phyloP scores from a whole-genome alignment of 2,113 vertebrate species.

The Triplophysa tibetana region DNA sequence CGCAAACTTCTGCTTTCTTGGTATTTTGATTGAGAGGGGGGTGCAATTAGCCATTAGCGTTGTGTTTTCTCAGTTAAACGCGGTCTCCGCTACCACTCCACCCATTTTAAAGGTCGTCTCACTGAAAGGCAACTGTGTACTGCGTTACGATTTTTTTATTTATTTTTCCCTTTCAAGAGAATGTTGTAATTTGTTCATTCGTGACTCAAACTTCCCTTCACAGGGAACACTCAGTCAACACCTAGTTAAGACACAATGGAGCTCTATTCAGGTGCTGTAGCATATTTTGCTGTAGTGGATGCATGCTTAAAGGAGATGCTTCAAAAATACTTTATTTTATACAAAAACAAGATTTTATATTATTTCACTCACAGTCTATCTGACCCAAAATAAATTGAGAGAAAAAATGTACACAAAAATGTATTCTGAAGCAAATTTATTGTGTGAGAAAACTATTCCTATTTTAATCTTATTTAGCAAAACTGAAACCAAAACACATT shows the following conservation, averaged over 20 bases:
- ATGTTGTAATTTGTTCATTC: constrained; percentile 48
- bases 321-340: no score
- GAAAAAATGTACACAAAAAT: no score
- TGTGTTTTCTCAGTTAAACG: constrained; percentile 41
- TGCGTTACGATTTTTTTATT: constrained; percentile 54
- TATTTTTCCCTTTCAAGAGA: constrained; percentile 49
- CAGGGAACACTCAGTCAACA: constrained; percentile 57
- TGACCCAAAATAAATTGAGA: no score
- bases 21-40: background rate
- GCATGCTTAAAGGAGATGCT: background rate
- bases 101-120: constrained; percentile 63
- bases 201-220: constrained; percentile 60
- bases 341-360: no score
- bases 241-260: constrained; percentile 48
- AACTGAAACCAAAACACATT: no score
- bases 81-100: constrained; percentile 56
- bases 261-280: background rate
- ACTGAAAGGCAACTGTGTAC: constrained; percentile 58
- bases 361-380: no score
- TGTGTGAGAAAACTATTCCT: no score
- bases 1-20: constrained; percentile 3
- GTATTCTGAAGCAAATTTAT: no score
- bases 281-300: background rate
- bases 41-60: constrained; percentile 14
- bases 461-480: no score